A percentile compares a stretch with the other conserved stretches of the same genome.
Conservation (phyloP, 1,140 invertebrate species). For the Bombus consobrinus region DNA sequence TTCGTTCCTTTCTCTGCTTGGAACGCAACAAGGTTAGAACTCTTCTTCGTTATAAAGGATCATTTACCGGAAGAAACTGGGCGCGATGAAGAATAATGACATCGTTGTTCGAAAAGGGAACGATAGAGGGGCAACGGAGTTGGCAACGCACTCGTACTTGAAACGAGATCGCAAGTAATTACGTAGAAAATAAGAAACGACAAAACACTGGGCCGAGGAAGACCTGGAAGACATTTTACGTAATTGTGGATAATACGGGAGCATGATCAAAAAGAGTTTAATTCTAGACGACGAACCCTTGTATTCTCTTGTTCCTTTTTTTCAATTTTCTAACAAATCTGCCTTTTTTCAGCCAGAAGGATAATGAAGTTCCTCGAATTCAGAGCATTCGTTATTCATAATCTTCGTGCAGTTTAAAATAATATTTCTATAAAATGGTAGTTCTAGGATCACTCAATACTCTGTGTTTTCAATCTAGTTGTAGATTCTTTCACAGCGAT, state of each 20-base stretch:
- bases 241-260: conserved; percentile 16
- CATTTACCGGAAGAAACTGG: neutral
- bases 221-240: conserved; percentile 2
- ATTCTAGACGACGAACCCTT: conserved; percentile 1
- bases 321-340: neutral
- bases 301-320: neutral
- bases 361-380: neutral
- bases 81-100: conserved; percentile 5
- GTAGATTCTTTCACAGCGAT: neutral
- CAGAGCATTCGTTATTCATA: neutral
- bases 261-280: conserved; percentile 21
- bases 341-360: neutral
- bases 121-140: neutral
- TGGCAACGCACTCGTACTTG: neutral
- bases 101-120: neutral
- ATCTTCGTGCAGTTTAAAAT: neutral
- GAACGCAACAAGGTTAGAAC: neutral
- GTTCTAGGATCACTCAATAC: neutral
- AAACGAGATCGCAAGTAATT: conserved; percentile 21
- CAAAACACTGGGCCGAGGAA: neutral
- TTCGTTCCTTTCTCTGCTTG: neutral
- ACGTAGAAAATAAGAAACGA: conserved; percentile 17
- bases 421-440: neutral
- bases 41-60: neutral
- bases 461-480: conserved; percentile 2